Percentiles rank a stretch among this genome's conserved stretches.
Evolutionary conservation across 2,113 vertebrate genomes (phyloP).

Genomic region (Lampris incognitus): DNA sequence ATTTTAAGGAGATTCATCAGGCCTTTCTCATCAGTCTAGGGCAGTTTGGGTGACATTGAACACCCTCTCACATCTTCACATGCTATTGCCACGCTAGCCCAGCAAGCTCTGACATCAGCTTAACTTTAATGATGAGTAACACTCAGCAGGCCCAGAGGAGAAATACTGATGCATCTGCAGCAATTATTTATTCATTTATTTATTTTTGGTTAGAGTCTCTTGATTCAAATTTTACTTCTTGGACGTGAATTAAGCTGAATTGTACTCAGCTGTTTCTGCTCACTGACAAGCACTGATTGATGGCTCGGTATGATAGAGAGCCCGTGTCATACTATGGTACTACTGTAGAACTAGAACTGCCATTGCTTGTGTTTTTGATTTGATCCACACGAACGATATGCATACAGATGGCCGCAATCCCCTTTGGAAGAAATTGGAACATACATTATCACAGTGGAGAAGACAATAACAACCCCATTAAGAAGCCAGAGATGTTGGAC

Average conservation of each 20-base stretch:
- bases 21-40: no score
- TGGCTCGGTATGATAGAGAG: neutral
- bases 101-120: no score
- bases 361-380: neutral
- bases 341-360: neutral
- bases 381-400: neutral
- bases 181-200: no score
- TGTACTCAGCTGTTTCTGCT: neutral
- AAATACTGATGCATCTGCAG: no score
- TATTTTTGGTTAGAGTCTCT: no score
- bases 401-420: neutral
- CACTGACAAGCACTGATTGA: neutral
- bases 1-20: no score
- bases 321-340: neutral
- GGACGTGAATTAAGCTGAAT: neutral
- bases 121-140: neutral
- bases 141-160: neutral
- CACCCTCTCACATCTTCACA: no score
- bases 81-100: no score
- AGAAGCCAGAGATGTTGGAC: neutral
- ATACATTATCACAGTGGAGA: slow-evolving; percentile 30
- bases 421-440: slow-evolving; percentile 2
- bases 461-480: neutral
- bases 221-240: no score
- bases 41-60: no score